Conservation (phyloP, 2,113 vertebrate species). For the Naja naja region DNA sequence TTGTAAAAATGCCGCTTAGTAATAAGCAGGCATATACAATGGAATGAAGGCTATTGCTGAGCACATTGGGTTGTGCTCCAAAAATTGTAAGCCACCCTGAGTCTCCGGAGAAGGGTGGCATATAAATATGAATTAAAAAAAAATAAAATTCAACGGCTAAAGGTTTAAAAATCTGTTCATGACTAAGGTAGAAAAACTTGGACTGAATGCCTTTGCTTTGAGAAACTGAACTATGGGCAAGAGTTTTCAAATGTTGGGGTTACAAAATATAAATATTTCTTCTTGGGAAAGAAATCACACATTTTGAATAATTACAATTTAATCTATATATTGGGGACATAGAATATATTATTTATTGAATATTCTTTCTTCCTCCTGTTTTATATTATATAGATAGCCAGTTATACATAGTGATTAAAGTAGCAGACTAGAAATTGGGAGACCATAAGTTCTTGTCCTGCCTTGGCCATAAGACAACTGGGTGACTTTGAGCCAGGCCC, state of each 20-base stretch:
- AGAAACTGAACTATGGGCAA: neutral
- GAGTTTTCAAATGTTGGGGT: neutral
- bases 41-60: no score
- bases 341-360: no score
- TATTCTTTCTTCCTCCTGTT: neutral
- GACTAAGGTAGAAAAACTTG: neutral
- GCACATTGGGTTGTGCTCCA: no score
- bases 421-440: neutral
- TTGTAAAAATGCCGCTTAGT: no score
- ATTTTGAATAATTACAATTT: neutral
- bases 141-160: neutral
- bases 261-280: neutral
- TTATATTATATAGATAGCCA: neutral
- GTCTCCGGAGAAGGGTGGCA: no score
- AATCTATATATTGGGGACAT: neutral
- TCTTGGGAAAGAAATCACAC: neutral
- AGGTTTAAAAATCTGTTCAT: neutral
- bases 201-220: neutral
- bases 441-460: neutral
- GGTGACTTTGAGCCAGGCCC: neutral
- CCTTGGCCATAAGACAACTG: neutral
- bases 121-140: no score
- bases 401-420: neutral
- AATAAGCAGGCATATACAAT: no score
- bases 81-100: no score